phyloP scores from a whole-genome alignment of 2,888 invertebrate species.

The Ennomos erosarius region DNA sequence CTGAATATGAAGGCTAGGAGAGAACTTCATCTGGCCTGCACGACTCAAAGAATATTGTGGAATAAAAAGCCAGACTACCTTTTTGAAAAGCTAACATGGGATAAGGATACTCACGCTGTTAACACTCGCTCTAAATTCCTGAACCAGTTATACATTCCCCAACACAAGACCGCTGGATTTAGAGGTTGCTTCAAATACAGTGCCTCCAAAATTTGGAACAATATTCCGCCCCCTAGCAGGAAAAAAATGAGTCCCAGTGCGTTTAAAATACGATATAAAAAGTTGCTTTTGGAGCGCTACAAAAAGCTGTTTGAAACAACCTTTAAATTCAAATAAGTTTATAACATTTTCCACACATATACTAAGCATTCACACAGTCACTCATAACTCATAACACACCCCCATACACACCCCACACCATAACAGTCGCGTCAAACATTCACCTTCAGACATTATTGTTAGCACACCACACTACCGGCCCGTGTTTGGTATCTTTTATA shows the following conservation, averaged over 20 bases:
- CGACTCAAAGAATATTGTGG: not conserved
- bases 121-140: not conserved
- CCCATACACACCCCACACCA: no score
- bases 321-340: not conserved
- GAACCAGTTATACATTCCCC: not conserved
- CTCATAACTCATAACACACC: no score
- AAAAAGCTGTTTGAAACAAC: not conserved
- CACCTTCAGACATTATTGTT: no score
- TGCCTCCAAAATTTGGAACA: not conserved
- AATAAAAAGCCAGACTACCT: not conserved
- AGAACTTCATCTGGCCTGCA: slow-evolving; percentile 13
- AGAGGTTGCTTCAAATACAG: not conserved
- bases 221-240: not conserved
- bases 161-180: not conserved
- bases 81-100: not conserved
- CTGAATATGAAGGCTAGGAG: slow-evolving; percentile 13
- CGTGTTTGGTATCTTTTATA: no score
- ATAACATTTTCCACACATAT: not conserved
- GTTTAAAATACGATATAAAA: not conserved
- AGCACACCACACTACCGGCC: no score
- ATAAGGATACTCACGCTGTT: not conserved
- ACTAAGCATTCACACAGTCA: not conserved
- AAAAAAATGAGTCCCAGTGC: not conserved
- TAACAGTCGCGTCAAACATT: no score
- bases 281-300: not conserved